These are phyloP conservation scores for Leuciscus waleckii DNA, from an alignment of 2,797 vertebrate species.

Conservation along the genomic window DNA sequence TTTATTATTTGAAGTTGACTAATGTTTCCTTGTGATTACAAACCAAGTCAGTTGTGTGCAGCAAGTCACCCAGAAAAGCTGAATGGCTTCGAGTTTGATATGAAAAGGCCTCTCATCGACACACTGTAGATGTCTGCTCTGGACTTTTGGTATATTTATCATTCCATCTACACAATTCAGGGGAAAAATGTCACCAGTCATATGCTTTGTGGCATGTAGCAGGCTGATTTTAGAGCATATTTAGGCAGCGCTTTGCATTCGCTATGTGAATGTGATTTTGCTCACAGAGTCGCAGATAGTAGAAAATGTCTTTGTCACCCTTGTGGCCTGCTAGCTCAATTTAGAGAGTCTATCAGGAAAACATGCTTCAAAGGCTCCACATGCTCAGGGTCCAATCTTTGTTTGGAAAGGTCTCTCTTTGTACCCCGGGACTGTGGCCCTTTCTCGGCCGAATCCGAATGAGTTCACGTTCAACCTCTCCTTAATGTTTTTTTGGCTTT, in stretches of 20 bases:
- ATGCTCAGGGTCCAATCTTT: constrained; percentile 49
- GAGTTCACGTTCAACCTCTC: constrained; percentile 36
- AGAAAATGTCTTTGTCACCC: constrained; percentile 50
- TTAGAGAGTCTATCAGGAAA: constrained; percentile 55
- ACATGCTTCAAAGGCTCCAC: constrained; percentile 49
- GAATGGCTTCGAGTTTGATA: neutral
- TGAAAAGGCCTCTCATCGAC: constrained; percentile 4
- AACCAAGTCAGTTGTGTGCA: neutral
- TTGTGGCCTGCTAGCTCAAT: constrained; percentile 44
- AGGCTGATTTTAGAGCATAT: constrained; percentile 21
- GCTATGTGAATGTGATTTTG: constrained; percentile 44
- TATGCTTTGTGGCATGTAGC: constrained; percentile 41
- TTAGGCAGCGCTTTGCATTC: constrained; percentile 40
- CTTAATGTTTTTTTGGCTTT: constrained; percentile 7
- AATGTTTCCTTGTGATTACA: constrained; percentile 34
- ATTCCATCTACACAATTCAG: constrained; percentile 49
- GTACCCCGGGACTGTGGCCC: constrained; percentile 24
- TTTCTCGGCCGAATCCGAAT: constrained; percentile 31
- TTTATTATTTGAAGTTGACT: constrained; percentile 32
- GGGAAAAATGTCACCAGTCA: constrained; percentile 50
- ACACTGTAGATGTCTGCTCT: neutral
- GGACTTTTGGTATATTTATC: constrained; percentile 39
- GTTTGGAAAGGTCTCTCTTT: constrained; percentile 54
- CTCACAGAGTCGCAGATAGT: constrained; percentile 49
- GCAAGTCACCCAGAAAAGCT: constrained; percentile 16